A percentile compares a stretch with the other conserved stretches of the same genome.
phyloP scores from a whole-genome alignment of 2,113 vertebrate species.

The Vimba vimba region DNA sequence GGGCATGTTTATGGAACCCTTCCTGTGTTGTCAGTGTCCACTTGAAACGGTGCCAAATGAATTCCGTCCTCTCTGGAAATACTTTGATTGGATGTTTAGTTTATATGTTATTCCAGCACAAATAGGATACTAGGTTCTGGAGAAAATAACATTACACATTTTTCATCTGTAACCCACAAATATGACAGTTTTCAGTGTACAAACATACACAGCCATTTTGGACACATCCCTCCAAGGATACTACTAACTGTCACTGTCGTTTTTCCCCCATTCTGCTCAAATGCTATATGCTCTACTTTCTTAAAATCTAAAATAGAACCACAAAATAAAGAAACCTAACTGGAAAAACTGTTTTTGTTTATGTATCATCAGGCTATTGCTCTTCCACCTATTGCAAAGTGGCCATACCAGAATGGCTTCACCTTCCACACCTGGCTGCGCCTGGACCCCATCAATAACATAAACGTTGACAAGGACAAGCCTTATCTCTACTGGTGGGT shows the following conservation, averaged over 20 bases:
- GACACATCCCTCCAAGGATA: neutral
- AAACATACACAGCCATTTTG: neutral
- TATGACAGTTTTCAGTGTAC: neutral
- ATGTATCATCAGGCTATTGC: slow-evolving; percentile 87
- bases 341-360: neutral
- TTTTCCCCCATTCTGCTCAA: neutral
- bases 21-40: neutral
- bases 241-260: neutral
- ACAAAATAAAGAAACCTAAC: slow-evolving; percentile 11
- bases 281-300: too few species aligned
- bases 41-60: neutral
- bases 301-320: neutral
- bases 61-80: neutral
- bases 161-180: neutral
- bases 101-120: slow-evolving; percentile 6
- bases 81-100: neutral
- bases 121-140: neutral
- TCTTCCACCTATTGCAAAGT: slow-evolving; percentile 96
- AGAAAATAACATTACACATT: neutral
- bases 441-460: slow-evolving; percentile 98
- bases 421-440: slow-evolving; percentile 99
- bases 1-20: neutral
- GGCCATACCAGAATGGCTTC: slow-evolving; percentile 98
- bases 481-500: slow-evolving; percentile 98
- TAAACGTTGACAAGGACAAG: slow-evolving; percentile 98